A percentile compares a stretch with the other conserved stretches of the same genome.
phyloP scores from a whole-genome alignment of 2,113 vertebrate species.

The Campylomormyrus numenius region DNA sequence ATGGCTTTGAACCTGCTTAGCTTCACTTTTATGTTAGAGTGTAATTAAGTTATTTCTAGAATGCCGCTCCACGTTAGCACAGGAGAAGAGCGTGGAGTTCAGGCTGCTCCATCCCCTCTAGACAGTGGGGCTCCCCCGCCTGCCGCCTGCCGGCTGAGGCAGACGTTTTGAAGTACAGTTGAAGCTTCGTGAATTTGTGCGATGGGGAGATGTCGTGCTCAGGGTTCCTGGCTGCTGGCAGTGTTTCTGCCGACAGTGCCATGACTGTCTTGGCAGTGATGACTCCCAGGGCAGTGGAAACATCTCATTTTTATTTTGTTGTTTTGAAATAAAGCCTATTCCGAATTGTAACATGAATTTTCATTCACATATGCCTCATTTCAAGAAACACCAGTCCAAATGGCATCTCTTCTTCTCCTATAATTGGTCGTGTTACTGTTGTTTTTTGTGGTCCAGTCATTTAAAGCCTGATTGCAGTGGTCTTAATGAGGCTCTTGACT shows the following conservation, averaged over 20 bases:
- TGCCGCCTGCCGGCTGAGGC: neutral
- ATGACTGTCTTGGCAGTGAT: neutral
- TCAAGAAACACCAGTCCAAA: neutral
- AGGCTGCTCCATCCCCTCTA: neutral
- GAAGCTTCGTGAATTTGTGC: neutral
- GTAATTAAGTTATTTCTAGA: slow-evolving; percentile 1
- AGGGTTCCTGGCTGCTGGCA: neutral
- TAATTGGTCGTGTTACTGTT: neutral
- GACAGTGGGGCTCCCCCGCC: neutral
- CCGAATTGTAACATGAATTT: neutral
- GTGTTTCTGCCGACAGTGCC: neutral
- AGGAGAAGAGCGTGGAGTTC: neutral
- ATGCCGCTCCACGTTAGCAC: neutral
- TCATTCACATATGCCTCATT: neutral
- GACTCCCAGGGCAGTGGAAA: neutral
- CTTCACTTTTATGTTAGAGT: neutral
- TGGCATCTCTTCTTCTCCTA: neutral
- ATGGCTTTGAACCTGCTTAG: neutral
- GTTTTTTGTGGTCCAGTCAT: neutral
- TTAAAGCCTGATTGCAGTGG: neutral
- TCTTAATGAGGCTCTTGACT: neutral
- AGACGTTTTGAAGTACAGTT: neutral
- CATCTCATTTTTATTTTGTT: neutral
- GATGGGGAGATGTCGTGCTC: neutral
- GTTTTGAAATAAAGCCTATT: neutral